Conservation (phyloP, 2,888 invertebrate species). For the Oscheius sp. region DNA sequence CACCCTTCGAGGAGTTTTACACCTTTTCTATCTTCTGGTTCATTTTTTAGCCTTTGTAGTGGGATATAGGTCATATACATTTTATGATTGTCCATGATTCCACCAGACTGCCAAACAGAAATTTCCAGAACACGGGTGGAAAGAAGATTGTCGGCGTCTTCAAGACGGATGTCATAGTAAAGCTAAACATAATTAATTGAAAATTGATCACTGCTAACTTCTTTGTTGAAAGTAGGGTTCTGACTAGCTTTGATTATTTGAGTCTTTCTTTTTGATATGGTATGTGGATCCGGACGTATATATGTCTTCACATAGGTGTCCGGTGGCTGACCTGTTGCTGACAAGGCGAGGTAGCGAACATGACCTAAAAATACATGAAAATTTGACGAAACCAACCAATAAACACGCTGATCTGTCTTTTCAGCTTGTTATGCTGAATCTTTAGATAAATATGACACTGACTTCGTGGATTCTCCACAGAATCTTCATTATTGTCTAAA, state of each 20-base stretch:
- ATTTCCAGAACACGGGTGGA: constrained; percentile 51
- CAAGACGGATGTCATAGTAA: constrained; percentile 42
- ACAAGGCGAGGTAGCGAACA: constrained; percentile 42
- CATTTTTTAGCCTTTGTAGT: constrained; percentile 54
- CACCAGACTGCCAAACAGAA: constrained; percentile 72
- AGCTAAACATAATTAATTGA: constrained; percentile 42
- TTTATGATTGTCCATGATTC: constrained; percentile 72
- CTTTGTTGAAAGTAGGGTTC: constrained; percentile 97
- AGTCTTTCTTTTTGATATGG: constrained; percentile 93
- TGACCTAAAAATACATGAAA: constrained; percentile 37
- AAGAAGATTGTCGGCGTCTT: constrained; percentile 23
- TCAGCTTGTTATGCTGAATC: constrained; percentile 33
- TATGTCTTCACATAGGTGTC: constrained; percentile 75
- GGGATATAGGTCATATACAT: constrained; percentile 72
- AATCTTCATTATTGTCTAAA: constrained; percentile 9
- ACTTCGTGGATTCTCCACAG: neutral
- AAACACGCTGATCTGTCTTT: constrained; percentile 37
- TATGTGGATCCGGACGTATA: constrained; percentile 88
- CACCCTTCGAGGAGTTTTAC: constrained; percentile 53
- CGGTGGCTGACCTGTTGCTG: constrained; percentile 43
- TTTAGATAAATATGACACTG: constrained; percentile 45
- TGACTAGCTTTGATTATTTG: constrained; percentile 89
- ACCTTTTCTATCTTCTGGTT: constrained; percentile 46
- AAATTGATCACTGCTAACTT: constrained; percentile 76
- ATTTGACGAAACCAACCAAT: constrained; percentile 36